Base-by-base conservation (phyloP, 1,140 invertebrate species). In the Oryctes rhinoceros region DNA sequence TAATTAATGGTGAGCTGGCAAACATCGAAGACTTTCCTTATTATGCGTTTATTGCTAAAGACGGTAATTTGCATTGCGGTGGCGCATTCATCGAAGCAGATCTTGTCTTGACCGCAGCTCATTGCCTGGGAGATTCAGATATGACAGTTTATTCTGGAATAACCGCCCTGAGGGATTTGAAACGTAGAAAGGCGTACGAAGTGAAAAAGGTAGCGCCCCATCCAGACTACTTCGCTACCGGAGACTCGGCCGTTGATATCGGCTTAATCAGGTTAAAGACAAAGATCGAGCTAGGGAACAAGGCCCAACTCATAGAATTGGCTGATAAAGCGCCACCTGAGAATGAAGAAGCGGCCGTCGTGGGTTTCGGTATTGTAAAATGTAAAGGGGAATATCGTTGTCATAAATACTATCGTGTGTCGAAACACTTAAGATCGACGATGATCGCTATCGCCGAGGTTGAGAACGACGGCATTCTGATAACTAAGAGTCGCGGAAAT, bases 41-140 rank as follows among this genome's bases (percentile, higher is more conserved):
- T 24, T 71, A 71, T 5, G 65, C 65, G 1, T 71, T 71, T 15
- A 6, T 71, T 24, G 65, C 65, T 15, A 13, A 35, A 0, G 13
- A 6, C 7, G 65, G 13, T 37, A 4, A 7, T 35, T 71, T 71
- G 13, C 24, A 24, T 11, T 83, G 82, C 48, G 82, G 82, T n/a
- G 82, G 79, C 18, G 59, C 78, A 20, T 37, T 83, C 24, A 44
- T 83, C 35, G 62, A 11, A 20, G 10, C 35, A 18, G n/a, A 78
- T 18, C 59, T 48, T 20, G 82, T 71, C 24, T 30, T 83, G 35
- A 77, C 79, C 13, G 82, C 80, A 18, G 82, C 82, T 18, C 82
- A 83, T 30, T 83, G 82, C 39, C 71, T 83, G 13, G 3, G 10
- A 10, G 65, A 30, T 4, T 30, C 11, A 20, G 35, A 71, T 13